Percentiles rank a stretch among this genome's conserved stretches.
phyloP scores from a whole-genome alignment of 1,140 invertebrate genomes.

The Arion vulgaris region DNA sequence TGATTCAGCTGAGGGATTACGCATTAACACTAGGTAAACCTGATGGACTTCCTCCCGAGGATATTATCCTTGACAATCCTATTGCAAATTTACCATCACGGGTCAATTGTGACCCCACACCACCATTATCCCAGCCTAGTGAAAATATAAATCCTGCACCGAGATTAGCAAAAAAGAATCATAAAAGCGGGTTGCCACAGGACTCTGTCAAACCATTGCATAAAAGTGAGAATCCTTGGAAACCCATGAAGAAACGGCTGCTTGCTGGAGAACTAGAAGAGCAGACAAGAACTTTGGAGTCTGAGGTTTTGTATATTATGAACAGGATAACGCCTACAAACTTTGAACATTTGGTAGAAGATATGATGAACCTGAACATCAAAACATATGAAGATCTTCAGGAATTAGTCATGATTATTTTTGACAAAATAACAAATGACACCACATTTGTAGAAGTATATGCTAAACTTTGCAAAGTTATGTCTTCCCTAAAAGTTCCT shows the following conservation, averaged over 20 bases:
- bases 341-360: constrained; percentile 21
- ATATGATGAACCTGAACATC: constrained; percentile 26
- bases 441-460: constrained; percentile 13
- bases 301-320: constrained; percentile 18
- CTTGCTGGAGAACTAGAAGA: constrained; percentile 7
- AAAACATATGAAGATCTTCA: constrained; percentile 24
- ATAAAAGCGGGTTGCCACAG: not conserved
- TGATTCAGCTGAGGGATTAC: too few species aligned
- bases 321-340: constrained; percentile 36
- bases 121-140: too few species aligned
- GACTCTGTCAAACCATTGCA: constrained; percentile 20
- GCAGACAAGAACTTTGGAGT: constrained; percentile 10
- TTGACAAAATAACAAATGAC: constrained; percentile 30
- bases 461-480: not conserved
- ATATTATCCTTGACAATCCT: too few species aligned
- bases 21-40: too few species aligned
- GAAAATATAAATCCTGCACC: too few species aligned
- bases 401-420: constrained; percentile 26
- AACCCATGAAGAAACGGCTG: not conserved
- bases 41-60: too few species aligned
- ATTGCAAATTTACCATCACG: too few species aligned
- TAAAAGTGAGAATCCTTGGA: constrained; percentile 38
- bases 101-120: too few species aligned
- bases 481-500: constrained; percentile 57
- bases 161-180: too few species aligned